These are phyloP conservation scores for Volucella inflata DNA, from an alignment of 2,888 invertebrate species.

Conservation along the genomic window DNA sequence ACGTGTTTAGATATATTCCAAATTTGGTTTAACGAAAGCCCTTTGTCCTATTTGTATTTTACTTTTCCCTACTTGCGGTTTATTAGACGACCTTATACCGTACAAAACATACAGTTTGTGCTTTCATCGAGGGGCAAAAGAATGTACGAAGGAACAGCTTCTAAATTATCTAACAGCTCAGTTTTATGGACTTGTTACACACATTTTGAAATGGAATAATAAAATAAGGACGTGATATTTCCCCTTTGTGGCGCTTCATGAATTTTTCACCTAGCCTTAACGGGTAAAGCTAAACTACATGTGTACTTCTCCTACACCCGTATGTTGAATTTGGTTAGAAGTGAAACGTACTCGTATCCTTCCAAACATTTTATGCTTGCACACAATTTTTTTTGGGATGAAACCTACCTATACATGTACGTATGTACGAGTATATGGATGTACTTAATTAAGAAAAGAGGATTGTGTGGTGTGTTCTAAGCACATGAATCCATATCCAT, in stretches of 20 bases:
- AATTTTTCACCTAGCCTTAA: constrained; percentile 55
- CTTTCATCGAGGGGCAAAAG: constrained; percentile 10
- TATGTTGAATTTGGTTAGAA: constrained; percentile 29
- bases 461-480: background rate
- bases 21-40: constrained; percentile 33
- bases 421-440: background rate
- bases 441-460: constrained; percentile 35
- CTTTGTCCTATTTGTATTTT: constrained; percentile 51
- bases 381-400: constrained; percentile 15
- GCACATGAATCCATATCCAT: background rate
- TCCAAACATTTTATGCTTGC: constrained; percentile 23
- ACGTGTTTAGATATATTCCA: constrained; percentile 53
- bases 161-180: constrained; percentile 68
- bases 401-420: background rate
- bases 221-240: constrained; percentile 73
- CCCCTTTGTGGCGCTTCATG: constrained; percentile 43
- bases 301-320: constrained; percentile 1
- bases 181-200: constrained; percentile 69
- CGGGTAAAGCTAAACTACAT: constrained; percentile 42
- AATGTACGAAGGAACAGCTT: constrained; percentile 39
- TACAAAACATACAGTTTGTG: constrained; percentile 17
- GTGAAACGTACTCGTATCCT: constrained; percentile 49
- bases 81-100: constrained; percentile 52
- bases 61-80: constrained; percentile 68
- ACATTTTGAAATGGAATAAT: constrained; percentile 73